These are phyloP conservation scores for Potamilus streckersoni DNA, from an alignment of 1,140 invertebrate species.

Conservation along the genomic window DNA sequence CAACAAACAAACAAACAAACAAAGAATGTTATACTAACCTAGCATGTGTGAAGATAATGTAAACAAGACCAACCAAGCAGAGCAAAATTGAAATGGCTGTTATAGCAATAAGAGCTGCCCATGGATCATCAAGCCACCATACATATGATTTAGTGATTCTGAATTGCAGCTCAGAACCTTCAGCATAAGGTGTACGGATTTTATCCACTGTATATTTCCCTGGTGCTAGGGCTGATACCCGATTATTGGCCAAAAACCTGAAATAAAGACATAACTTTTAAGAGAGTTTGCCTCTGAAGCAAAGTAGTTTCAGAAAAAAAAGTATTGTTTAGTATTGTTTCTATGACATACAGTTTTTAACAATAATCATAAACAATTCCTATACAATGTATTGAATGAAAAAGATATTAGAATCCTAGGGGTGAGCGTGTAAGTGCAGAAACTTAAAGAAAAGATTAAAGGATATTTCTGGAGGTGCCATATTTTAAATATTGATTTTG, in stretches of 20 bases:
- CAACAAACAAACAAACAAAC: too few species aligned
- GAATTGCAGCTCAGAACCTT: slow-evolving; percentile 5
- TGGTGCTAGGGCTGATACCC: background rate
- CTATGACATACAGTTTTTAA: background rate
- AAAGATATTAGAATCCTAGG: too few species aligned
- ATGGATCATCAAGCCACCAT: slow-evolving; percentile 77
- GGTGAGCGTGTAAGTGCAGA: too few species aligned
- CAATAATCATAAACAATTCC: background rate
- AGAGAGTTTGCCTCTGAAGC: background rate
- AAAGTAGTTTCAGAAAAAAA: slow-evolving; percentile 3
- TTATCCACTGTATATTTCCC: slow-evolving; percentile 10
- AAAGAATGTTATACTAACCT: slow-evolving; percentile 73
- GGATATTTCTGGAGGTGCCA: too few species aligned
- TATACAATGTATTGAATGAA: background rate
- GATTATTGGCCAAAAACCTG: slow-evolving; percentile 18
- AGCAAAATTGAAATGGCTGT: slow-evolving; percentile 87
- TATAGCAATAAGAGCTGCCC: slow-evolving; percentile 86
- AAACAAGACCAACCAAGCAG: slow-evolving; percentile 88
- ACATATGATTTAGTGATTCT: slow-evolving; percentile 51
- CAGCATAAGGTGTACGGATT: slow-evolving; percentile 29
- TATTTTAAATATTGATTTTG: too few species aligned
- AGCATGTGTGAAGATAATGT: slow-evolving; percentile 92
- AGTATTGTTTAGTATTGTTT: background rate
- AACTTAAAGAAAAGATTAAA: too few species aligned
- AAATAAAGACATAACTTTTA: slow-evolving; percentile 10